Conservation (phyloP, 2,797 vertebrate species). For the Prunella strophiata region DNA sequence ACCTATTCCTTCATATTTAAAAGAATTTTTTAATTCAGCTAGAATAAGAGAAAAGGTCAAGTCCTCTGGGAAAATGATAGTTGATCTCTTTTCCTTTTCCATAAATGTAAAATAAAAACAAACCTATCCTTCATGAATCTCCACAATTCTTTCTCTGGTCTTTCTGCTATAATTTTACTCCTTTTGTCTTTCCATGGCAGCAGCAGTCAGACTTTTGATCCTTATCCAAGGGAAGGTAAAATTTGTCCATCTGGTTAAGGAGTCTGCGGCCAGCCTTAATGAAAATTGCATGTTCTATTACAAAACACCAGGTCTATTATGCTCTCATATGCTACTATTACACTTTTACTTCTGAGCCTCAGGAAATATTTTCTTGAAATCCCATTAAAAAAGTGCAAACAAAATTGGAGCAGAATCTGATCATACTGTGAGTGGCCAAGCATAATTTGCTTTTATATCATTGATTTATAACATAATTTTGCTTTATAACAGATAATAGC, state of each 20-base stretch:
- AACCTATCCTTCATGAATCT: neutral
- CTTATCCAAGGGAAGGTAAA: neutral
- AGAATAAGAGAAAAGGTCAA: neutral
- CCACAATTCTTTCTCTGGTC: neutral
- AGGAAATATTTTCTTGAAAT: constrained; percentile 19
- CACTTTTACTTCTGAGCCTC: constrained; percentile 1
- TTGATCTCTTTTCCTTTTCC: neutral
- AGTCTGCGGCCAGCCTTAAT: neutral
- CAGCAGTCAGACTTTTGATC: neutral
- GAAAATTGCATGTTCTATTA: neutral
- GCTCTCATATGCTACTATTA: neutral
- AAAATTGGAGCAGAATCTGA: neutral
- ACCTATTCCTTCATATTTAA: neutral
- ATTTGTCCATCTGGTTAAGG: neutral
- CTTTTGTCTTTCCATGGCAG: neutral
- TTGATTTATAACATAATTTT: neutral
- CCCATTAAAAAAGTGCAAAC: neutral
- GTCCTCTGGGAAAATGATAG: neutral
- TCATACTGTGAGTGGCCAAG: neutral
- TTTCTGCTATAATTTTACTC: neutral
- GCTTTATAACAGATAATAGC: neutral
- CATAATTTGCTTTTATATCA: neutral
- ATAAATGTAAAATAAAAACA: neutral
- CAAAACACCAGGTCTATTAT: neutral
- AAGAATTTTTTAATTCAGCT: neutral